These are phyloP conservation scores for Hirtodrosophila confusa DNA, from an alignment of 2,888 invertebrate genomes.

Conservation along the genomic window DNA sequence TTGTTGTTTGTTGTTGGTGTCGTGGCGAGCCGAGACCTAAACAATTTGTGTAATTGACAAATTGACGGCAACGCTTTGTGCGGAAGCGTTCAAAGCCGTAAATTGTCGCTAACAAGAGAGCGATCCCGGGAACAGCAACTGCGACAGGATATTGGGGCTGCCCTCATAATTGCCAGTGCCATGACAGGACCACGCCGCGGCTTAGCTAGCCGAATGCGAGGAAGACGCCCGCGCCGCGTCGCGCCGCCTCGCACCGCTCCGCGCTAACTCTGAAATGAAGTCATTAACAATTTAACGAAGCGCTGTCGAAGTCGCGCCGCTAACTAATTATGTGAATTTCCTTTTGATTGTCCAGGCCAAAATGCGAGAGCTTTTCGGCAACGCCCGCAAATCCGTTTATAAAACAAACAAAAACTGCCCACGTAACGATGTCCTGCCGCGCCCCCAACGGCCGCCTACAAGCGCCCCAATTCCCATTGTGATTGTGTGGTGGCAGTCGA, in stretches of 20 bases:
- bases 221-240: conserved; percentile 29
- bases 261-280: conserved; percentile 75
- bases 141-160: conserved; percentile 51
- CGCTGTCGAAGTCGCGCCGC: conserved; percentile 56
- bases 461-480: conserved; percentile 58
- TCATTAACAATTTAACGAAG: conserved; percentile 77
- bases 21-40: conserved; percentile 57
- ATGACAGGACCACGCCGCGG: not conserved
- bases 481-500: conserved; percentile 53
- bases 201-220: conserved; percentile 44
- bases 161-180: conserved; percentile 52
- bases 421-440: conserved; percentile 63
- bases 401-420: conserved; percentile 67
- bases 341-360: conserved; percentile 59
- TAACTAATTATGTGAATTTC: conserved; percentile 83
- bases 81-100: conserved; percentile 79
- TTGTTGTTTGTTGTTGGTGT: conserved; percentile 44
- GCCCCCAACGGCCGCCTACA: conserved; percentile 41
- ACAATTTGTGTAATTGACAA: conserved; percentile 84
- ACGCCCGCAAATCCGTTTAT: conserved; percentile 68
- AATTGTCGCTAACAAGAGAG: conserved; percentile 81
- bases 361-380: conserved; percentile 30
- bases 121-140: conserved; percentile 25
- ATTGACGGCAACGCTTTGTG: conserved; percentile 81
- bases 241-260: not conserved